phyloP scores from a whole-genome alignment of 2,797 vertebrate species.

The Phaenicophaeus curvirostris region DNA sequence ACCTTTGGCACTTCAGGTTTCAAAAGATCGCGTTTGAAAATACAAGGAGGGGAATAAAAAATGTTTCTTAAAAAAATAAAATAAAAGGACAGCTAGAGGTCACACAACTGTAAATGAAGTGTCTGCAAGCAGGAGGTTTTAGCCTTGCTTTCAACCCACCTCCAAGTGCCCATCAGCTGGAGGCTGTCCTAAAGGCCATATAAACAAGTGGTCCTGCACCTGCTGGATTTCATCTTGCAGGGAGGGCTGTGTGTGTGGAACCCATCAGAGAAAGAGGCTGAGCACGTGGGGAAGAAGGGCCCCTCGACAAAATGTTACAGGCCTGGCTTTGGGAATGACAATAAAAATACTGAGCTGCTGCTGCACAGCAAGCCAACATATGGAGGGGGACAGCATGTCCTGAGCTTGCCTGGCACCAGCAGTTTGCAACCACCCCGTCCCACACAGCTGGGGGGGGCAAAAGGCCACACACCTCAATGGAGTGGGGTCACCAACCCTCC shows the following conservation, averaged over 20 bases:
- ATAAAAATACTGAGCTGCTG: not conserved
- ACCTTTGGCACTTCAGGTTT: not conserved
- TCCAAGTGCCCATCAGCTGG: not conserved
- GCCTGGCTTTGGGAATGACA: not conserved
- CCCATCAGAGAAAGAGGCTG: not conserved
- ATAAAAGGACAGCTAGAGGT: not conserved
- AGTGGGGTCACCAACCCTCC: fast-evolving
- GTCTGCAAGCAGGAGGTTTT: not conserved
- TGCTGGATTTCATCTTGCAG: not conserved
- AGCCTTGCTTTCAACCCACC: not conserved
- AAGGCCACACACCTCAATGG: not conserved
- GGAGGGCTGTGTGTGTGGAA: not conserved
- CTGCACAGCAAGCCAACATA: not conserved
- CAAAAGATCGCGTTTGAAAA: not conserved
- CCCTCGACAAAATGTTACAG: not conserved
- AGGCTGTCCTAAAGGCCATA: not conserved
- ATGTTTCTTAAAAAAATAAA: not conserved
- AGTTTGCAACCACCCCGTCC: not conserved
- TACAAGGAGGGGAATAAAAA: not conserved
- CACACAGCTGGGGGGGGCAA: not conserved
- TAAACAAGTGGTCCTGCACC: not conserved
- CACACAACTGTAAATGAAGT: not conserved
- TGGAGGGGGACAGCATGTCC: constrained; percentile 48
- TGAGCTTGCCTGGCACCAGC: not conserved
- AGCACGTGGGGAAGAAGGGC: not conserved